Evolutionary conservation across 1,140 invertebrate genomes (phyloP).

Genomic region (Matsumurasca onukii): DNA sequence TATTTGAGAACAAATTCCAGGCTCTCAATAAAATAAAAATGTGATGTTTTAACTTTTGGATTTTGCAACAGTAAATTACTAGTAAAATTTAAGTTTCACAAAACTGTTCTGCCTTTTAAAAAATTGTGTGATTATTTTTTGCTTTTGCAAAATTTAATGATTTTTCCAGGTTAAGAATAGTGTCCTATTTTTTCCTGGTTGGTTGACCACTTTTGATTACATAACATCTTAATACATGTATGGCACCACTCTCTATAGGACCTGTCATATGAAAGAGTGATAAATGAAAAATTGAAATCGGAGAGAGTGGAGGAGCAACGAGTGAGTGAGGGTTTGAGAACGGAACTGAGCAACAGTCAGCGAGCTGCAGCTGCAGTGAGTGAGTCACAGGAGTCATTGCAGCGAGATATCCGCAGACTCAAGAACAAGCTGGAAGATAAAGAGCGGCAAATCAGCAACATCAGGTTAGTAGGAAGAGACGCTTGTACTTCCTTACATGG

Average conservation of each 20-base stretch:
- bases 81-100: neutral
- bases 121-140: too few relatives aligned
- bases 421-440: neutral
- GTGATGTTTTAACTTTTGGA: neutral
- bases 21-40: neutral
- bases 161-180: too few relatives aligned
- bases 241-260: neutral
- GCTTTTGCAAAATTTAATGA: too few relatives aligned
- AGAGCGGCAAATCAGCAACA: neutral
- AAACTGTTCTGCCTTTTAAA: neutral
- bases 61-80: too few relatives aligned
- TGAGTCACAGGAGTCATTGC: neutral
- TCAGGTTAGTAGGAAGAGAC: neutral
- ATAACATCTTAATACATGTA: neutral
- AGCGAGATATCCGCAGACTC: neutral
- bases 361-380: neutral
- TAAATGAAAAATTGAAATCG: neutral
- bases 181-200: too few relatives aligned
- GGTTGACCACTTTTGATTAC: neutral
- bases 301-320: neutral
- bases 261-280: slow-evolving; percentile 1
- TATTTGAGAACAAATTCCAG: neutral
- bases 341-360: neutral
- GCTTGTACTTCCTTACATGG: neutral
- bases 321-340: neutral